Percentiles rank a stretch among this genome's conserved stretches.
These are phyloP conservation scores for Podiceps cristatus DNA, from an alignment of 2,113 vertebrate genomes.

Conservation along the genomic window DNA sequence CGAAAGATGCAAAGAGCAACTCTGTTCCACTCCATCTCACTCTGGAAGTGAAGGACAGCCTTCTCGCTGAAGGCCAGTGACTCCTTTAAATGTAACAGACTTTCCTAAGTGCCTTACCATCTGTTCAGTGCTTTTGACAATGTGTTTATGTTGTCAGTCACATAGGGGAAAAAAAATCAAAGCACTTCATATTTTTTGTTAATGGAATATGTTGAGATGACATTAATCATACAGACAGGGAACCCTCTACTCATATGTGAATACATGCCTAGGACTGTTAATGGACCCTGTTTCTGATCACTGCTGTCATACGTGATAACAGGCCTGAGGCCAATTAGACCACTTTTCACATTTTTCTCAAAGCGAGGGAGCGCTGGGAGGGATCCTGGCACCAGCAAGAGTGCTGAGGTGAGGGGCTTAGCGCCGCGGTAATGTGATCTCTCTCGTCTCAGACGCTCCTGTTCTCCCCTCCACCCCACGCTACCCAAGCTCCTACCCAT, in stretches of 20 bases:
- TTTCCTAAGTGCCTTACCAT: constrained; percentile 41
- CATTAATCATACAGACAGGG: constrained; percentile 36
- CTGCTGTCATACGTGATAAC: constrained; percentile 21
- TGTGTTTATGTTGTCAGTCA: constrained; percentile 41
- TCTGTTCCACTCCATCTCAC: neutral
- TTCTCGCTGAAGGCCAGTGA: neutral
- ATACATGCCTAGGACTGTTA: neutral
- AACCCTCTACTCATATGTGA: neutral
- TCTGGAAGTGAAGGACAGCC: neutral
- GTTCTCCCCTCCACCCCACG: rapidly evolving
- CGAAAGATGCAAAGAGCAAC: neutral
- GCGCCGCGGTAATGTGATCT: rapidly evolving
- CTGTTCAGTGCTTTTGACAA: constrained; percentile 25
- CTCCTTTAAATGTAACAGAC: constrained; percentile 11
- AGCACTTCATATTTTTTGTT: neutral
- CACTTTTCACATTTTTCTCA: constrained; percentile 31
- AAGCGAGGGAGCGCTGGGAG: neutral
- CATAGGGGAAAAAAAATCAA: neutral
- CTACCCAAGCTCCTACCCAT: neutral
- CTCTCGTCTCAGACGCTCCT: neutral
- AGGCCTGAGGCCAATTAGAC: neutral
- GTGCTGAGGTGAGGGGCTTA: neutral
- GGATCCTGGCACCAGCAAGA: neutral
- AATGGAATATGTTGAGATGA: constrained; percentile 24
- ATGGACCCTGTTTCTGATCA: constrained; percentile 25